phyloP scores from a whole-genome alignment of 92 coral and sea anemone species.

The Heteractis magnifica region DNA sequence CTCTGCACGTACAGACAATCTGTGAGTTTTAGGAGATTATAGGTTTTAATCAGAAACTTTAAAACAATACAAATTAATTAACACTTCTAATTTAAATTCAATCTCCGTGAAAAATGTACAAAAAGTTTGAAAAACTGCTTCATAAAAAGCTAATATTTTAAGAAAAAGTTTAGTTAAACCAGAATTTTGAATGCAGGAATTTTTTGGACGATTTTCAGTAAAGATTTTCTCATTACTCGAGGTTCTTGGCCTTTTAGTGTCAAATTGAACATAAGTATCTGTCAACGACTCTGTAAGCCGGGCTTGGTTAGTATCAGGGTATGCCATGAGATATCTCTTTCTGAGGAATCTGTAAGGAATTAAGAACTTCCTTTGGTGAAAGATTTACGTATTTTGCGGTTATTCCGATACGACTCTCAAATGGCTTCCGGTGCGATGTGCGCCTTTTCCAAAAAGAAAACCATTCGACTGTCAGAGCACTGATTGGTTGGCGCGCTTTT shows the following conservation, averaged over 20 bases:
- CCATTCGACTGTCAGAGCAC: no score
- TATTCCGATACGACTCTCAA: not conserved
- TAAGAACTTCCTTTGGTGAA: not conserved
- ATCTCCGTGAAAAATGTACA: not conserved
- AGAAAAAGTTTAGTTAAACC: not conserved
- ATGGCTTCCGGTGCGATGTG: no score
- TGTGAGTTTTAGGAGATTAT: conserved; percentile 10
- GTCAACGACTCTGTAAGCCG: not conserved
- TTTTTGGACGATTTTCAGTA: not conserved
- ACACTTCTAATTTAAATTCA: not conserved
- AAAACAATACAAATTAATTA: not conserved
- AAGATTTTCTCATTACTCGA: not conserved
- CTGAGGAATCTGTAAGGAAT: no score
- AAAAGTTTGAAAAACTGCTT: not conserved
- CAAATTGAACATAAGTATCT: not conserved
- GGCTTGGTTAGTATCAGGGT: not conserved
- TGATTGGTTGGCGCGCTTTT: no score
- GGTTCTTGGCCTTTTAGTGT: not conserved
- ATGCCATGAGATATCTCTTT: not conserved
- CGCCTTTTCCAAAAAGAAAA: no score
- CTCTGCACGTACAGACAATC: conserved; percentile 20
- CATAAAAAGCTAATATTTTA: not conserved
- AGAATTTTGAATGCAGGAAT: not conserved
- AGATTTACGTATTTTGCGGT: not conserved
- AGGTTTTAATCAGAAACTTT: conserved; percentile 5